Evolutionary conservation across 2,888 invertebrate genomes (phyloP).

Genomic region (Eupithecia tripunctaria): DNA sequence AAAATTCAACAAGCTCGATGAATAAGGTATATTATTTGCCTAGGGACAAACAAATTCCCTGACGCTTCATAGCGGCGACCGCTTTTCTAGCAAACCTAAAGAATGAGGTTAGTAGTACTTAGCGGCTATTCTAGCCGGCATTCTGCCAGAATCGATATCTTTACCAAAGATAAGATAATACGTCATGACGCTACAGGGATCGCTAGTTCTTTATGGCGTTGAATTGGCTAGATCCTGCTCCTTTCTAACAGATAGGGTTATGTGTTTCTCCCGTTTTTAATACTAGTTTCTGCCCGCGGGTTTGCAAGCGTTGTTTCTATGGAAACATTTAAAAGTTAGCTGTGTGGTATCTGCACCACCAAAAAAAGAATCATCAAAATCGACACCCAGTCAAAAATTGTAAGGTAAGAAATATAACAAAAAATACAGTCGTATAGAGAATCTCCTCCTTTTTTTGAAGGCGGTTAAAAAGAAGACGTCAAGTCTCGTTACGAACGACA

Average conservation of each 20-base stretch:
- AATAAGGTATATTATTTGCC: too few relatives aligned
- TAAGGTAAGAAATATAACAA: too few relatives aligned
- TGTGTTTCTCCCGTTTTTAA: background rate
- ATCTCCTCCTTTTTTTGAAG: too few relatives aligned
- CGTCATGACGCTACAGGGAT: conserved; percentile 11
- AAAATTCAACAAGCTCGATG: too few relatives aligned
- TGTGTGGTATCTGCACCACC: too few relatives aligned
- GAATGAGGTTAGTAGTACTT: conserved; percentile 15
- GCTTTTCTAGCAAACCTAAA: background rate
- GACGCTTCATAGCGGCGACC: background rate
- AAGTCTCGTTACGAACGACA: too few relatives aligned
- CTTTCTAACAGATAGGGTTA: background rate
- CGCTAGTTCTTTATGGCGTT: background rate
- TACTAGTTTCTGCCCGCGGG: too few relatives aligned
- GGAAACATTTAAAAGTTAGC: too few relatives aligned
- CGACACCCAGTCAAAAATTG: too few relatives aligned
- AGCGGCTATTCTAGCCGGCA: conserved; percentile 14
- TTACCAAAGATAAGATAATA: conserved; percentile 22
- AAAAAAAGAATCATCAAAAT: too few relatives aligned
- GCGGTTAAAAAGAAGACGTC: too few relatives aligned
- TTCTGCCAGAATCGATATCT: conserved; percentile 23
- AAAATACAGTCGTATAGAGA: too few relatives aligned
- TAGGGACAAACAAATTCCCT: background rate
- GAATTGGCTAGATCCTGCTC: background rate
- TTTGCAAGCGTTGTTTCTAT: background rate